A percentile compares a stretch with the other conserved stretches of the same genome.
phyloP scores from a whole-genome alignment of 2,797 vertebrate species.

The Ctenopoma multispine region DNA sequence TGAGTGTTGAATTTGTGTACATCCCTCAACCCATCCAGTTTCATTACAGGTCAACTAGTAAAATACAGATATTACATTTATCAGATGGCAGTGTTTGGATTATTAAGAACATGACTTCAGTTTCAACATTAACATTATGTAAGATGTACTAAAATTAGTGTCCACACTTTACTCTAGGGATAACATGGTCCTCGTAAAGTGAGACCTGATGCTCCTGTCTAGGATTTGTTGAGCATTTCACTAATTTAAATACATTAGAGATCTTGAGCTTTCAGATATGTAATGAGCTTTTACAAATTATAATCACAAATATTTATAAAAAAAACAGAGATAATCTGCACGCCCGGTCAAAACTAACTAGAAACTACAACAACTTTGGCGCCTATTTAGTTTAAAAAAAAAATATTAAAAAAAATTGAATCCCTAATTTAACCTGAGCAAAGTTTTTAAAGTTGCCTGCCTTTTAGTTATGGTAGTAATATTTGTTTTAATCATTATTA shows the following conservation, averaged over 20 bases:
- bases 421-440: too few relatives aligned
- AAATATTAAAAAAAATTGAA: too few relatives aligned
- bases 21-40: too few relatives aligned
- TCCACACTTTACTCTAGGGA: slow-evolving; percentile 24
- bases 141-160: slow-evolving; percentile 47
- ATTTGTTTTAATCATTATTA: too few relatives aligned
- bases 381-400: background rate
- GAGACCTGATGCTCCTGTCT: slow-evolving; percentile 42
- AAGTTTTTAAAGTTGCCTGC: background rate
- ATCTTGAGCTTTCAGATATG: slow-evolving; percentile 8
- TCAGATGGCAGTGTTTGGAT: background rate
- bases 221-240: slow-evolving; percentile 46
- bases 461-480: background rate
- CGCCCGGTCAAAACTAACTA: background rate
- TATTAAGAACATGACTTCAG: background rate
- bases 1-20: too few relatives aligned
- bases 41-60: background rate
- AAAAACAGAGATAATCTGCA: background rate
- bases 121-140: slow-evolving; percentile 30
- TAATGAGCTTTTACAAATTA: slow-evolving; percentile 2
- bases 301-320: background rate
- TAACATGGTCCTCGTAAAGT: slow-evolving; percentile 39
- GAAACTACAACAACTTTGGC: background rate
- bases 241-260: slow-evolving; percentile 16
- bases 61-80: too few relatives aligned